Percentiles rank a stretch among this genome's conserved stretches.
Evolutionary conservation across 2,113 vertebrate genomes (phyloP).

Genomic region (Trogon melanurus): DNA sequence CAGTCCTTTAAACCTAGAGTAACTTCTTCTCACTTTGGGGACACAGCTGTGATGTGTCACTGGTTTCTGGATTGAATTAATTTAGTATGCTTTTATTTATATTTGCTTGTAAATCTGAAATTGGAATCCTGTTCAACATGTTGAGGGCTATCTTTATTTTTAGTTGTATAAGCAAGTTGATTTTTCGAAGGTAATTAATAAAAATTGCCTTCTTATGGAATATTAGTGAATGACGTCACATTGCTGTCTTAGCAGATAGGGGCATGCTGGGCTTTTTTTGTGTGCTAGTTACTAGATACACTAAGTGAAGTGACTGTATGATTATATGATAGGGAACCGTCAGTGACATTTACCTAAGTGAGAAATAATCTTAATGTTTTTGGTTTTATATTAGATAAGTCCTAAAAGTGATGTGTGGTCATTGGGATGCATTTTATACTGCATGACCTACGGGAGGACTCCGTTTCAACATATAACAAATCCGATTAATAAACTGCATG

Average conservation of each 20-base stretch:
- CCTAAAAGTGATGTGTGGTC: conserved; percentile 98
- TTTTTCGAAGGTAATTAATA: neutral
- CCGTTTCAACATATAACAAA: conserved; percentile 96
- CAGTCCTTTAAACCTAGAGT: neutral
- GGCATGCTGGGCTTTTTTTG: neutral
- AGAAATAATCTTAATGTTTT: neutral
- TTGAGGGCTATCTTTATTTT: neutral
- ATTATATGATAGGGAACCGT: neutral
- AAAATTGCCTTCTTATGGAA: neutral
- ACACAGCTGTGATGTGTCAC: neutral
- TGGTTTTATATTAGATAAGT: conserved; percentile 83
- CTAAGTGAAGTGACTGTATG: neutral
- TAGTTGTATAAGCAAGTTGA: neutral
- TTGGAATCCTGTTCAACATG: neutral
- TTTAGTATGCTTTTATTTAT: neutral
- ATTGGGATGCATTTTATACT: conserved; percentile 95
- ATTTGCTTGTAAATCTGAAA: neutral
- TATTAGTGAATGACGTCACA: neutral
- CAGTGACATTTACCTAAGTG: too few species aligned
- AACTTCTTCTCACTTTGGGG: neutral
- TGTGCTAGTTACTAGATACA: neutral
- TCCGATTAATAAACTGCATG: conserved; percentile 91
- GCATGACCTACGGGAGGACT: conserved; percentile 95
- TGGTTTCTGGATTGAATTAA: neutral
- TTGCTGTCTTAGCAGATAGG: neutral